Evolutionary conservation across 2,797 vertebrate genomes (phyloP).

Genomic region (Furcifer pardalis): DNA sequence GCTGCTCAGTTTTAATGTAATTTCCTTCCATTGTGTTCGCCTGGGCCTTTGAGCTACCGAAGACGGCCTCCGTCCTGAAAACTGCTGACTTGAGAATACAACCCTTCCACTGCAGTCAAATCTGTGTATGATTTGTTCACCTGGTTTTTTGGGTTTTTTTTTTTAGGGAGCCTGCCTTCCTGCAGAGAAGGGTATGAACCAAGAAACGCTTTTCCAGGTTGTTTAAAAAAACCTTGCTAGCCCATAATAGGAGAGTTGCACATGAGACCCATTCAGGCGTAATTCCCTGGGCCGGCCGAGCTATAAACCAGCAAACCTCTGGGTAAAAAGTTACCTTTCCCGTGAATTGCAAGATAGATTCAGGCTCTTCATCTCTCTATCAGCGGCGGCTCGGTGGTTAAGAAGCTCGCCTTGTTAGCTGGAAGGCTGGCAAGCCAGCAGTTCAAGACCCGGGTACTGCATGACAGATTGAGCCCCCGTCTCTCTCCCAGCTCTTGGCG

Average conservation of each 20-base stretch:
- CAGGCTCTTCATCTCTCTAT: no score
- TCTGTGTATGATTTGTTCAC: not conserved
- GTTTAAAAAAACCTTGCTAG: not conserved
- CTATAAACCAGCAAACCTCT: not conserved
- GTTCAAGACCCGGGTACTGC: no score
- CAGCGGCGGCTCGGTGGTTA: no score
- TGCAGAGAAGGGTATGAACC: not conserved
- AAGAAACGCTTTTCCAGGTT: not conserved
- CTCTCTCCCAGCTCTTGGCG: no score
- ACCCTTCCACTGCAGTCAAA: not conserved
- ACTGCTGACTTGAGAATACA: conserved; percentile 41
- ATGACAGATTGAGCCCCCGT: no score
- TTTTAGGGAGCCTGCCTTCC: not conserved
- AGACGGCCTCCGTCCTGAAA: not conserved
- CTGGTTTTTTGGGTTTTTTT: conserved; percentile 21
- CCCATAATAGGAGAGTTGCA: not conserved
- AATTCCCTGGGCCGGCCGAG: not conserved
- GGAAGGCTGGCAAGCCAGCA: no score
- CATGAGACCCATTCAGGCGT: not conserved
- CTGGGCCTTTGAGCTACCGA: not conserved
- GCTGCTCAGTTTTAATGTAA: not conserved
- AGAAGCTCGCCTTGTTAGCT: no score
- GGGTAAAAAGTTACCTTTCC: not conserved
- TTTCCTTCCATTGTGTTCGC: accelerated
- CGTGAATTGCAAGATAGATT: not conserved